Base-by-base conservation (phyloP, 2,888 invertebrate genomes). In the Pollenia labialis region DNA sequence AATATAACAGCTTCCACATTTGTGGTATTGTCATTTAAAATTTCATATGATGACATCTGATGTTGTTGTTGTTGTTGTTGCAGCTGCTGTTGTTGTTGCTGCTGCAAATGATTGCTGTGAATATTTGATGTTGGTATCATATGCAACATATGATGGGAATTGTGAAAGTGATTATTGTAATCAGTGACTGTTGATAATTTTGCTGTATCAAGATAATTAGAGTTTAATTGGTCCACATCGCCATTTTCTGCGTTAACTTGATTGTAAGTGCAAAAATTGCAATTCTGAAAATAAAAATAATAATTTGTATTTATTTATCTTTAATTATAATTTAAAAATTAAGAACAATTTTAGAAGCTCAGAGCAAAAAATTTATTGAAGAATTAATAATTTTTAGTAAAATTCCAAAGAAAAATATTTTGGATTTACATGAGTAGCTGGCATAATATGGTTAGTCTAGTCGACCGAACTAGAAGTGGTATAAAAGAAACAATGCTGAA, bases 1-100 rank as follows among this genome's bases (percentile, higher is more conserved):
- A 95, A 94, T 89, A 95, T 94, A 89, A 95, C 94, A 90, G 94
- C 95, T 93, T 95, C 95, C 89, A 95, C 94, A 90, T 92, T 92
- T 87, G 92, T 87, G 52, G 90, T 83, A 52, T 86, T 88, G 82
- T 89, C 89, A 76, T 87, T 81, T 79, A 88, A 62, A 44, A 77
- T 80, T 72, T 88, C 88, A 77, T 87, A 88, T 60, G 88, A 60
- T 64, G 72, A 71, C 14, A 87, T 84, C 62, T 88, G 88, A 48
- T 88, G 90, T 32, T 90, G 90, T 23, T 88, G 89, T 23, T 88
- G 89, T 11, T 85, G 89, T 7, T 62, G 86, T 14, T 80, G 87
- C 0, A 69, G 86, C 0, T 71, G 54, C 12, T 69, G 40, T 10
- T 54, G 69, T 6, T 79, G 79, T 11, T 48, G 84, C 7, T 60